These are phyloP conservation scores for Alsophila aescularia DNA, from an alignment of 2,888 invertebrate species.

Conservation along the genomic window DNA sequence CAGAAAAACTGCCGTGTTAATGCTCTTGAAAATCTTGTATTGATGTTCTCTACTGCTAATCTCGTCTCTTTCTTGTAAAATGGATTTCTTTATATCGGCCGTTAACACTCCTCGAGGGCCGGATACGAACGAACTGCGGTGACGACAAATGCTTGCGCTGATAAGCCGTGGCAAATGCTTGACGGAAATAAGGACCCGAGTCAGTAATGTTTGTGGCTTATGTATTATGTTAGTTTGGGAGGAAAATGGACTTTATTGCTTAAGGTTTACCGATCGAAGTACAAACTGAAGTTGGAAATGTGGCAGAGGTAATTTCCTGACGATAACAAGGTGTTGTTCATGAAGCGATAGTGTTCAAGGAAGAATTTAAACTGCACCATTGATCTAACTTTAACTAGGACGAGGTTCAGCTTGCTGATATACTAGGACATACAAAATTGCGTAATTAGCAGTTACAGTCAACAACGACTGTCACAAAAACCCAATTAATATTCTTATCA, in stretches of 20 bases:
- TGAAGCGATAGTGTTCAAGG: background rate
- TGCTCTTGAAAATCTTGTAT: background rate
- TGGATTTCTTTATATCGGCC: constrained; percentile 44
- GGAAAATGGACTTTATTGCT: background rate
- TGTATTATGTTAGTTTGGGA: background rate
- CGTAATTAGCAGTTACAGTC: too few relatives aligned
- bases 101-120: constrained; percentile 40
- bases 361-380: too few relatives aligned
- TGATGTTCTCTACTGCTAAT: constrained; percentile 3
- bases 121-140: constrained; percentile 45
- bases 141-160: constrained; percentile 52
- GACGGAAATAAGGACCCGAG: constrained; percentile 48
- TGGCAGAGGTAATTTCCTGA: background rate
- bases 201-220: background rate
- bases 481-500: too few relatives aligned
- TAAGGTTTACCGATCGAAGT: background rate
- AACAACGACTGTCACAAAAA: too few relatives aligned
- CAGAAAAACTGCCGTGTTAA: background rate
- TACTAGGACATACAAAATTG: too few relatives aligned
- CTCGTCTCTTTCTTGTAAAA: constrained; percentile 3
- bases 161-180: constrained; percentile 46
- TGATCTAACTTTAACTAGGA: too few relatives aligned
- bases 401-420: too few relatives aligned
- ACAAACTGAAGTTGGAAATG: background rate
- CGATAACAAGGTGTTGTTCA: background rate